Conservation (phyloP, 2,888 invertebrate species). For the Tortricodes alternella region DNA sequence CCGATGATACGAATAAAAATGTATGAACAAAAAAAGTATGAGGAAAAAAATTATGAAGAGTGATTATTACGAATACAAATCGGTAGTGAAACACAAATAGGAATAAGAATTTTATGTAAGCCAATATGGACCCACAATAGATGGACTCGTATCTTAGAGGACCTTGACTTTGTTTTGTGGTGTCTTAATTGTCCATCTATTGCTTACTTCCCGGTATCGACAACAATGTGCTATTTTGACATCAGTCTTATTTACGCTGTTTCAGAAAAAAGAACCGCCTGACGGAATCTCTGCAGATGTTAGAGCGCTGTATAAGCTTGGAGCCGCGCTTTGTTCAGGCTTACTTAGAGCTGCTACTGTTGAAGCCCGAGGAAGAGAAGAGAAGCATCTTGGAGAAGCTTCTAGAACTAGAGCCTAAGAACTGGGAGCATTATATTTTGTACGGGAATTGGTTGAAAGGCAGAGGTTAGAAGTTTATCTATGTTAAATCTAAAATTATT, state of each 20-base stretch:
- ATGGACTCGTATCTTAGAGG: too few relatives aligned
- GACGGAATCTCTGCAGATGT: conserved; percentile 85
- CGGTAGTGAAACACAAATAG: too few relatives aligned
- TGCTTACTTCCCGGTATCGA: too few relatives aligned
- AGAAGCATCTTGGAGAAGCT: conserved; percentile 84
- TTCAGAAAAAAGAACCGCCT: conserved; percentile 86
- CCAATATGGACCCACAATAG: too few relatives aligned
- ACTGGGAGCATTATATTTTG: conserved; percentile 87
- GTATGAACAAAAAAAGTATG: too few relatives aligned
- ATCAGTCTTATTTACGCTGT: conserved; percentile 26
- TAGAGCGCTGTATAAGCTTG: conserved; percentile 85
- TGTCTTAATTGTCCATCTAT: too few relatives aligned
- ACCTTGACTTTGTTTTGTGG: too few relatives aligned
- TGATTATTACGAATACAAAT: too few relatives aligned
- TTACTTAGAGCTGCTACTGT: conserved; percentile 85
- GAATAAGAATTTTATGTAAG: too few relatives aligned
- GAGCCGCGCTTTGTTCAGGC: conserved; percentile 88
- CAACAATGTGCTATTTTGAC: neutral
- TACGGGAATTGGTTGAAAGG: conserved; percentile 88
- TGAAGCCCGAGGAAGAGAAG: conserved; percentile 78
- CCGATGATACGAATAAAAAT: too few relatives aligned
- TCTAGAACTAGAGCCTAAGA: conserved; percentile 85
- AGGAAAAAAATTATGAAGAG: too few relatives aligned
- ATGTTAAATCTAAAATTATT: too few relatives aligned
- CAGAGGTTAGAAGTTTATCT: conserved; percentile 75